Evolutionary conservation across 64 coral and sea anemone species (phyloP).

Genomic region (Trachythela sp.): DNA sequence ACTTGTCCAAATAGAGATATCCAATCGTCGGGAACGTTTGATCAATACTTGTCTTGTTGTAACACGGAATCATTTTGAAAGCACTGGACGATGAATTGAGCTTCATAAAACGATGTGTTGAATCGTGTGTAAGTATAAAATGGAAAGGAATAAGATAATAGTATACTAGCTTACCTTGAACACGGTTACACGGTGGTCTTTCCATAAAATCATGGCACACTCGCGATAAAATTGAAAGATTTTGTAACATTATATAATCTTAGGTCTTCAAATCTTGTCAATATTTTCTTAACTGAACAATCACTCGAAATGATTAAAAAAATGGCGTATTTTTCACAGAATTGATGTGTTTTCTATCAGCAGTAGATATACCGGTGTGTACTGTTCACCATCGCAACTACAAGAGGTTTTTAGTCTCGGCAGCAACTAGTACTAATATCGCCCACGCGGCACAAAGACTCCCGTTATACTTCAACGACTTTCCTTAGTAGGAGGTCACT

Average conservation of each 20-base stretch:
- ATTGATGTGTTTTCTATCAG: not conserved
- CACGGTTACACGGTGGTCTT: not conserved
- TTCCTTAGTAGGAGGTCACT: not conserved
- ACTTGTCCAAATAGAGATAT: not conserved
- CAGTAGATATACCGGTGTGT: not conserved
- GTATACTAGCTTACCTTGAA: conserved; percentile 10
- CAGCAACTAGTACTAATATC: not conserved
- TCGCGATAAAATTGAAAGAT: conserved; percentile 7
- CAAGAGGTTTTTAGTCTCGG: not conserved
- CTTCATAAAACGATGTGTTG: not conserved
- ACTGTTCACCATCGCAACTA: conserved; percentile 24
- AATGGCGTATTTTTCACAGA: not conserved
- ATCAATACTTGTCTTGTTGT: not conserved
- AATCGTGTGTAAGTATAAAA: not conserved
- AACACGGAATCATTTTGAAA: no score
- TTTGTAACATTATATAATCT: not conserved
- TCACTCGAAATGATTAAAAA: not conserved
- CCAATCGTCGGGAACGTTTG: not conserved
- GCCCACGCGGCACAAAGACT: conserved; percentile 15
- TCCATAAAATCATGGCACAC: conserved; percentile 25
- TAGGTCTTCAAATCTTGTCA: not conserved
- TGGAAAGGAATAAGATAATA: not conserved
- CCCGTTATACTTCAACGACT: not conserved
- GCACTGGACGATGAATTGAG: not conserved
- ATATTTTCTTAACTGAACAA: not conserved